Base-by-base conservation (phyloP, 2,888 invertebrate species). In the Parapristionchus giblindavisi region DNA sequence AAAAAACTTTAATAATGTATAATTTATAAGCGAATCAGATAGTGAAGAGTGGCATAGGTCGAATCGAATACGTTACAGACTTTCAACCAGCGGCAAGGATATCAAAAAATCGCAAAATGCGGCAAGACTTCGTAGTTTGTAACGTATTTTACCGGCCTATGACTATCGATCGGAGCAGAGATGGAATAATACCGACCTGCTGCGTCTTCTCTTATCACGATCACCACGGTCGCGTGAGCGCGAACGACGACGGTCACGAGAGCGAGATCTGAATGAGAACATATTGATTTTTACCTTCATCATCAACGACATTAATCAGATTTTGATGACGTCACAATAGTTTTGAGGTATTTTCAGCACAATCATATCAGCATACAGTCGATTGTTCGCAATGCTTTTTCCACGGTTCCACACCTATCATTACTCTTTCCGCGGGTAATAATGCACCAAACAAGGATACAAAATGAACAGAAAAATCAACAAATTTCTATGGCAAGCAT, bases 121-220 rank as follows among this genome's bases (percentile, higher is more conserved):
- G 8, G 17, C 8, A 48, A 8, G 48, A 27, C 29, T 4, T 24
- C 48, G 8, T 14, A 1, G 24, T 11, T 24, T 24, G 6, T 52
- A 24, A 24, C 54, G 54, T 21, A 21, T 11, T 61, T 61, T 34
- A 34, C 61, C 27, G 54, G 29, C 29, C 54, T 27, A 54, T 24
- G 1, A 52, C 24, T 24, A 0, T 24, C 8, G 17, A 1, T 54
- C 24, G 54, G 54, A 2, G 4, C 24, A 14, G 29, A 27, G 32
- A 21, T 32, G 29, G 17, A 58, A 58, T 58, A 58, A 4, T 32
- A 6, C 36, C 17, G 8, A 21, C 24, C 54, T 68, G 4, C 78
- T 63, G 54, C 75, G 71, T n/a, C 80, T 43, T 63, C 76, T 70
- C 6, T 77, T 43, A 34, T 76, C 76, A 14, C 75, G 56, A n/a